These are phyloP conservation scores for Bombus vancouverensis DNA, from an alignment of 1,140 invertebrate genomes.

Conservation along the genomic window DNA sequence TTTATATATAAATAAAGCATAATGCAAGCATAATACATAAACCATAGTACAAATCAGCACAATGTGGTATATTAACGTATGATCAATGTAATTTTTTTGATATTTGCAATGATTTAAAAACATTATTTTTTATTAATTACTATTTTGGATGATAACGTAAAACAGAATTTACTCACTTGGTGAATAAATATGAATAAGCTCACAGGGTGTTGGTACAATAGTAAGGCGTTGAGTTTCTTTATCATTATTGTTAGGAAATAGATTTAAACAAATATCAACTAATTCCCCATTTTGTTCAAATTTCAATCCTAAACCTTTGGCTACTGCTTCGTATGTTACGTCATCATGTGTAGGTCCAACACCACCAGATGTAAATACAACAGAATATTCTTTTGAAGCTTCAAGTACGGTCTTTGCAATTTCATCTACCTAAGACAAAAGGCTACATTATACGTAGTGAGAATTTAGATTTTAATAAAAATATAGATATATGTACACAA, in stretches of 20 bases:
- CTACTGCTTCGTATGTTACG: conserved; percentile 87
- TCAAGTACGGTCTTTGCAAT: conserved; percentile 85
- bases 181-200: conserved; percentile 69
- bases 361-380: conserved; percentile 89
- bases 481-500: not conserved
- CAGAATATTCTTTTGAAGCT: conserved; percentile 82
- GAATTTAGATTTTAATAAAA: conserved; percentile 15
- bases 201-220: conserved; percentile 68
- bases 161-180: conserved; percentile 32
- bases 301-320: conserved; percentile 85
- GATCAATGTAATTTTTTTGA: not conserved
- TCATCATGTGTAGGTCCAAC: conserved; percentile 92
- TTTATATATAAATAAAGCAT: not conserved
- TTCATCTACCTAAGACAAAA: conserved; percentile 80
- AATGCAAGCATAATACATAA: no score
- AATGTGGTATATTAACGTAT: no score
- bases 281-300: conserved; percentile 83
- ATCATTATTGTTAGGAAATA: conserved; percentile 63
- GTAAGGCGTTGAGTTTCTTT: conserved; percentile 64
- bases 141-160: not conserved
- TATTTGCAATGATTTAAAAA: not conserved
- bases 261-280: conserved; percentile 78
- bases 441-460: conserved; percentile 42
- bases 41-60: no score
- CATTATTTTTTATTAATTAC: not conserved